A percentile compares a stretch with the other conserved stretches of the same genome.
Conservation (phyloP, 2,888 invertebrate species). For the Germaria angustata region DNA sequence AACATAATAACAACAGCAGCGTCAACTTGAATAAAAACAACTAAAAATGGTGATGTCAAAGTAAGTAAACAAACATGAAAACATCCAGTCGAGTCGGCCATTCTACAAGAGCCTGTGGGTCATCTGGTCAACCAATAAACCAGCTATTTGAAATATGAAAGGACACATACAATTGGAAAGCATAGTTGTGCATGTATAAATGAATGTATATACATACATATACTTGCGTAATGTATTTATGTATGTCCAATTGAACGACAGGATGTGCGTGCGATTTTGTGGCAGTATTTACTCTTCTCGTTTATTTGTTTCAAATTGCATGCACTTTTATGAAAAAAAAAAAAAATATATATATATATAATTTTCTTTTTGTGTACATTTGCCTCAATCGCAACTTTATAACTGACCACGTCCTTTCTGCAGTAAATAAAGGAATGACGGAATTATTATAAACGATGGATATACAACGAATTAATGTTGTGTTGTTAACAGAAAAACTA, state of each 20-base stretch:
- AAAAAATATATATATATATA: slow-evolving; percentile 30
- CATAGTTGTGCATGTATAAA: no score
- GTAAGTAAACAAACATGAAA: slow-evolving; percentile 7
- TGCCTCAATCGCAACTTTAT: slow-evolving; percentile 1
- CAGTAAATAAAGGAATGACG: not conserved
- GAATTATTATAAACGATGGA: not conserved
- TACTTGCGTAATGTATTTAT: not conserved
- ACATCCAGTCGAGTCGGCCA: not conserved
- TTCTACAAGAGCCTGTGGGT: not conserved
- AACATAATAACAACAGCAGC: slow-evolving; percentile 1
- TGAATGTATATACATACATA: no score
- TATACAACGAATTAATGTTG: not conserved
- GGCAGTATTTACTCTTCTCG: slow-evolving; percentile 16
- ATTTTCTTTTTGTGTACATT: not conserved
- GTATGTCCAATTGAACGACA: slow-evolving; percentile 16
- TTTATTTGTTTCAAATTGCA: slow-evolving; percentile 31
- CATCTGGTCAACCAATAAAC: slow-evolving; percentile 32
- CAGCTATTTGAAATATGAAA: slow-evolving; percentile 34
- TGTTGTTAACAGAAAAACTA: no score
- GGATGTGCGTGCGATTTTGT: slow-evolving; percentile 10
- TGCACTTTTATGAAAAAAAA: not conserved
- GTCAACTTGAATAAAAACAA: slow-evolving; percentile 24
- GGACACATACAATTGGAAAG: not conserved
- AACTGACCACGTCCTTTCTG: not conserved
- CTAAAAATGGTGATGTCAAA: not conserved